Evolutionary conservation across 2,113 vertebrate species (phyloP), one percentile per base, ranked within the genome.

Genomic region (Caranx ignobilis): DNA sequence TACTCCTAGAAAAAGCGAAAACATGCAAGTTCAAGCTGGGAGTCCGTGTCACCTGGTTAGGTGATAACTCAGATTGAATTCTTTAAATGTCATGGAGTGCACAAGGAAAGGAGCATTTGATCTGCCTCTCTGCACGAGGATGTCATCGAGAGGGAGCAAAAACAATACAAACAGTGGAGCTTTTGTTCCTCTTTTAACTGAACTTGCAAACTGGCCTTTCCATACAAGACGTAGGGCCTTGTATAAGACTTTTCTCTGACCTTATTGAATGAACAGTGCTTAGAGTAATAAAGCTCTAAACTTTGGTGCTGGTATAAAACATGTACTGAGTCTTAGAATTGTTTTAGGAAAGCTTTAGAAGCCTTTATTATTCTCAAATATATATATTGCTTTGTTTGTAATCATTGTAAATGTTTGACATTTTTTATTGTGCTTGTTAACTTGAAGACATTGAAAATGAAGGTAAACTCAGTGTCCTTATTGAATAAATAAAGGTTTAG

Each of bases 141-240:
- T 52, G 50, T 67, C 77, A 82, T 34, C 0, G 34, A 68, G 48
- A 50, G 26, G 35, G 19, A 70, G 35, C 39, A 11, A 66, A 73
- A 67, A 34, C 56, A 71, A 45, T 37, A 18, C 6, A 35, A 0
- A 87, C 73, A 90, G 70, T 45, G 50, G 43, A 18, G 18, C 35
- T 60, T 74, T 75, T 90, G 84, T 87, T 84, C 59, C n/a, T 75
- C n/a, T 75, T 74, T 71, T 32, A 37, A 69, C 37, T 26, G 71
- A 76, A 83, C 67, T 67, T 67, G 21, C 50, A 45, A 77, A 68
- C 39, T 69, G 48, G 71, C 60, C 5, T n/a, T 50, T 62, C 34
- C 19, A 45, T 37, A 13, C 39, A 56, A 59, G 7, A 62, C 41
- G 50, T 4, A 32, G 21, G 19, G 48, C 65, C 48, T 71, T 85